Base-by-base conservation (phyloP, 2,888 invertebrate species). In the Stegophylla sp. region DNA sequence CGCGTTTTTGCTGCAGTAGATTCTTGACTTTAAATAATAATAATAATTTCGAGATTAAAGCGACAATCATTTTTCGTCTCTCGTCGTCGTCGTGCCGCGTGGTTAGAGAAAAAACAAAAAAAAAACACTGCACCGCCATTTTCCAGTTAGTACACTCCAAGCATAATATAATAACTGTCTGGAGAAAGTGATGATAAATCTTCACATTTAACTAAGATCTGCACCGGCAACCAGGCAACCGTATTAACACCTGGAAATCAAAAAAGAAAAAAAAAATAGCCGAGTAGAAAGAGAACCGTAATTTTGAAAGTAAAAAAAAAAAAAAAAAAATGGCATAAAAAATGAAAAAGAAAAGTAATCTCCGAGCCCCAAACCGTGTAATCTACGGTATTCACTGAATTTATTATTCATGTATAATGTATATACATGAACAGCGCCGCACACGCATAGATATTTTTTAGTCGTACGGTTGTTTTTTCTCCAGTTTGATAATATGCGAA, bases 161-260 rank as follows among this genome's bases (percentile, higher is more conserved):
- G 23, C 12, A 26, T 59, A 51, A 51, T 69, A 26, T 59, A 51
- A 51, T 69, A 72, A 59, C 12, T n/a, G 23, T 28, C n/a, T 20
- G 28, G 23, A 48, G 15, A 48, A 48, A 34, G 15, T 48, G 13
- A 48, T 63, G 48, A 74, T 63, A 63, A 74, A 74, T 63, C 74
- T 74, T 63, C 28, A 63, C 48, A 9, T 34, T 48, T 26, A 67
- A 53, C 56, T 26, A 20, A 63, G 48, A 13, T 23, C 48, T 1
- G 45, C 48, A 34, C 34, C 34, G 34, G 34, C 61, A 15, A 48
- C 15, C 28, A 74, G n/a, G n/a, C n/a, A n/a, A n/a, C n/a, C n/a
- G 34, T 5, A 74, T 74, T 74, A 63, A 63, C 20, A 74, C 13
- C 45, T 48, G 45, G n/a, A 61, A 61, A 61, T 26, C 59, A 28